Evolutionary conservation across 2,797 vertebrate species (phyloP), one percentile per base, ranked within the genome.

Genomic region (Sebastes trivittatus): DNA sequence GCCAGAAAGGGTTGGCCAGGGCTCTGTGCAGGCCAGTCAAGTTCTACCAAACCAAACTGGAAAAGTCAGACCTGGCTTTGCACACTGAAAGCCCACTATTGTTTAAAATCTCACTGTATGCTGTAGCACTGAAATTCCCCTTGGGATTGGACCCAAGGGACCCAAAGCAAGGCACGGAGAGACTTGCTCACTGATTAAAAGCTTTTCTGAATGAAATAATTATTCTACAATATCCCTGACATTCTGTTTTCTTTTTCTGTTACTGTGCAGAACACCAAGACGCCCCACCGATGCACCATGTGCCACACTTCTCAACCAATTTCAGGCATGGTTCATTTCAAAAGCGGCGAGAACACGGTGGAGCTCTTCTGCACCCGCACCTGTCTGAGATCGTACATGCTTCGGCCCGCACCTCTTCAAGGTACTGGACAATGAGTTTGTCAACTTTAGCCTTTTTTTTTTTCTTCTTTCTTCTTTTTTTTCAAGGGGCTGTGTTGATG

Each of bases 341-440:
- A 27, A 46, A 83, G 1, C 3, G 8, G 3, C 0, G 52, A 81
- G 0, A 56, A 79, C 32, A 0, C 3, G 1, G 72, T 88, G 75
- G 7, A 80, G 23, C 85, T 92, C 46, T 91, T 92, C 68, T 92
- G 91, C 64, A 22, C 2, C 20, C 34, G 7, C 2, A 0, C 1
- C 29, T 92, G 91, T 29, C 20, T 74, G 83, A 9, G 1, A 0
- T 86, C 88, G 0, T 82, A 86, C 78, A 80, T 34, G 18, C 55
- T 67, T 1, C n/a, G 20, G 9, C n/a, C 8, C 1, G 1, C 5
- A 2, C 0, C 2, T 1, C 0, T 10, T 27, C 60, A 1, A 83
- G 80, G 87, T 88, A 52, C 22, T 7, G 10, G 5, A 23, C 4
- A 23, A 46, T 46, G 0, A 46, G 42, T 46, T 46, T 46, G 42